A percentile compares a stretch with the other conserved stretches of the same genome.
Conservation (phyloP, 2,888 invertebrate genomes). For the Stomorhina lunata region DNA sequence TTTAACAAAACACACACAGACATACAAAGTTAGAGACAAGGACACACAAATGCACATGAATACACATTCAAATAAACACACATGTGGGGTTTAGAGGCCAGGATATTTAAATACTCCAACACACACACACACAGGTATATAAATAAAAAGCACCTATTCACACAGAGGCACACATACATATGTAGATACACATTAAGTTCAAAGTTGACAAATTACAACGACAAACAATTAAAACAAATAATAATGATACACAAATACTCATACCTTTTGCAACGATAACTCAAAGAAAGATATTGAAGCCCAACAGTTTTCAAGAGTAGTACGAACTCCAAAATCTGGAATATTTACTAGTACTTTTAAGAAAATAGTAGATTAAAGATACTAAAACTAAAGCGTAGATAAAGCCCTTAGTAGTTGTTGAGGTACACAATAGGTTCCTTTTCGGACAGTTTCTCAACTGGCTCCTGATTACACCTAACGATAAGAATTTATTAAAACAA, state of each 20-base stretch:
- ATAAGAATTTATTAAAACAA: no score
- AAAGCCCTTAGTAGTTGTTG: no score
- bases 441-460: no score
- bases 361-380: no score
- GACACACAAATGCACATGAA: not conserved
- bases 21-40: not conserved
- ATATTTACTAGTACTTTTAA: no score
- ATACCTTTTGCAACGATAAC: not conserved
- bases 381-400: no score
- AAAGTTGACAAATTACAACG: conserved; percentile 67
- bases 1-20: conserved; percentile 25
- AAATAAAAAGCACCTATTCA: not conserved
- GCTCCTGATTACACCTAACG: no score
- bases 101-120: not conserved
- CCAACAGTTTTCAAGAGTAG: not conserved
- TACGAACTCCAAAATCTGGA: no score
- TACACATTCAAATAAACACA: not conserved
- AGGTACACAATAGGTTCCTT: no score
- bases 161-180: not conserved
- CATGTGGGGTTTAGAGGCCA: not conserved
- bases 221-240: conserved; percentile 69
- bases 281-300: no score
- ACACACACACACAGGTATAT: not conserved
- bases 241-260: conserved; percentile 62
- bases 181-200: conserved; percentile 54